Evolutionary conservation across 1,140 invertebrate species (phyloP).

Genomic region (Liolophura sinensis): DNA sequence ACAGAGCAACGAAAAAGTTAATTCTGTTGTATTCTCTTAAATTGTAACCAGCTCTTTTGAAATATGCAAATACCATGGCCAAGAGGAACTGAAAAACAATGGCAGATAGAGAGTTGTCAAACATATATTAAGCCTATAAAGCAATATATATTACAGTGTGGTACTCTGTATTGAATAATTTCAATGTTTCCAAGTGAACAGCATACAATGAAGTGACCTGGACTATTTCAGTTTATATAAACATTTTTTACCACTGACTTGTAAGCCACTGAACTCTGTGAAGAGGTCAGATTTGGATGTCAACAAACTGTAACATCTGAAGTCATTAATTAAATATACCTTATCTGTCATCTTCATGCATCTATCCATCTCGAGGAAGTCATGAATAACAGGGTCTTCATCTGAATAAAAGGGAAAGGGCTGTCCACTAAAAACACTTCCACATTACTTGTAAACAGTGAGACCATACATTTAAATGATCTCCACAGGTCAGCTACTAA

Average conservation of each 20-base stretch:
- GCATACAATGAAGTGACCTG: background rate
- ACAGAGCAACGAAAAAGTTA: conserved; percentile 67
- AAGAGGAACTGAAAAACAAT: conserved; percentile 61
- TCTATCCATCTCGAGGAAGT: conserved; percentile 47
- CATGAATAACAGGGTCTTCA: conserved; percentile 48
- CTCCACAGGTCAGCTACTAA: background rate
- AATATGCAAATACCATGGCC: conserved; percentile 68
- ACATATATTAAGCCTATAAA: background rate
- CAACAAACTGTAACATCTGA: too few relatives aligned
- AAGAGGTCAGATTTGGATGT: too few relatives aligned
- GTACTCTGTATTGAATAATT: background rate
- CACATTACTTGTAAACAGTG: background rate
- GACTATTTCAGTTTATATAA: background rate
- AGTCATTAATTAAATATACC: too few relatives aligned
- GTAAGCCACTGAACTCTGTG: conserved; percentile 1
- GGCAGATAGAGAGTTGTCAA: background rate
- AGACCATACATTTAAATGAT: background rate
- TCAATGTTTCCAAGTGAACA: background rate
- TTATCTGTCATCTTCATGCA: conserved; percentile 54
- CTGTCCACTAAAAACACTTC: background rate
- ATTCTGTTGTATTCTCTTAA: conserved; percentile 60
- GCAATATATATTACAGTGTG: too few relatives aligned
- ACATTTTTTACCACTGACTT: background rate
- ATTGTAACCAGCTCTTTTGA: conserved; percentile 61
- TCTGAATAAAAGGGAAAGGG: conserved; percentile 31